A percentile compares a stretch with the other conserved stretches of the same genome.
These are phyloP conservation scores for Bimastos eiseni DNA, from an alignment of 2,888 invertebrate genomes.

Conservation along the genomic window DNA sequence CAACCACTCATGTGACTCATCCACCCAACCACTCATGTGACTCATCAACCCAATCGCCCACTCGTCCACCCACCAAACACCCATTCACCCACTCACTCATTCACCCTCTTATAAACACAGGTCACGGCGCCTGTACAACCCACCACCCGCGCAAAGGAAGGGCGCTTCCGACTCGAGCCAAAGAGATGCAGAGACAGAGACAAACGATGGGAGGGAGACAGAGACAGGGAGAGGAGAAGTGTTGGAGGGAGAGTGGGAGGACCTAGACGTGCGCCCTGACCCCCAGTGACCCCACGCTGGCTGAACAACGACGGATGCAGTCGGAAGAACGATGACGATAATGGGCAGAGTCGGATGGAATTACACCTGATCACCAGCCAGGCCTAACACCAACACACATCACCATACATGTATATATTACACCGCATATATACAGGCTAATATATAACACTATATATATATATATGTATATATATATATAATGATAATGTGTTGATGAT, in stretches of 20 bases:
- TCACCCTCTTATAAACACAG: no score
- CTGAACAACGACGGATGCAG: neutral
- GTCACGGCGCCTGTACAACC: neutral
- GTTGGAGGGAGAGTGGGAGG: neutral
- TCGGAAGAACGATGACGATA: neutral
- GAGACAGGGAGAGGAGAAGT: no score
- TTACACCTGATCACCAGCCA: conserved; percentile 3
- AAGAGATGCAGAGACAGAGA: neutral
- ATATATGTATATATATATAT: no score
- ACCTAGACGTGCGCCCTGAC: neutral
- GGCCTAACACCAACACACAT: neutral
- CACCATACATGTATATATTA: neutral
- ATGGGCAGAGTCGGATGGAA: neutral
- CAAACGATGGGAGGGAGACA: neutral
- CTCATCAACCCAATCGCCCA: no score
- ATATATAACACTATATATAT: no score
- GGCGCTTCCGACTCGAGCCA: neutral
- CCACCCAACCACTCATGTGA: no score
- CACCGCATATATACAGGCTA: no score
- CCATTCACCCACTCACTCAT: no score
- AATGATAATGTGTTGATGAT: no score
- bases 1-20: no score
- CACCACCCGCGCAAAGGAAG: neutral
- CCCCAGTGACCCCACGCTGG: neutral
- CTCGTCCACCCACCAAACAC: no score